Evolutionary conservation across 2,888 invertebrate genomes (phyloP).

Genomic region (Sinodicranocentrus sp.): DNA sequence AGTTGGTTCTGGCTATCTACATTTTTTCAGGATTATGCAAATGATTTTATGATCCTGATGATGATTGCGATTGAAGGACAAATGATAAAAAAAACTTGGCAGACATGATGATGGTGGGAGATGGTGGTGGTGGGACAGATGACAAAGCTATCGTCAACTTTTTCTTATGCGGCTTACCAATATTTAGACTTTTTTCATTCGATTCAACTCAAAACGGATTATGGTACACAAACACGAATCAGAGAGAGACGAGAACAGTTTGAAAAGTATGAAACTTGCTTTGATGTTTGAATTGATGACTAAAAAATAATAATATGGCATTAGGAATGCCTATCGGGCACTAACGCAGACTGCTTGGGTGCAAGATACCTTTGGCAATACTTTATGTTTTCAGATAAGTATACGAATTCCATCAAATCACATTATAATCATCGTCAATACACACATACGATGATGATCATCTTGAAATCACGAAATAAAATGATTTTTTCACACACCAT

Average conservation of each 20-base stretch:
- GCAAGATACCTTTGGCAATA: too few species aligned
- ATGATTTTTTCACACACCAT: slow-evolving; percentile 54
- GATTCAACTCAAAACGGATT: not conserved
- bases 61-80: slow-evolving; percentile 22
- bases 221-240: slow-evolving; percentile 25
- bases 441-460: slow-evolving; percentile 2
- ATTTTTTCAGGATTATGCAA: slow-evolving; percentile 19
- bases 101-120: slow-evolving; percentile 1
- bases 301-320: slow-evolving; percentile 3
- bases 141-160: slow-evolving; percentile 45
- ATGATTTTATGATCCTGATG: not conserved
- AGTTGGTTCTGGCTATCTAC: not conserved
- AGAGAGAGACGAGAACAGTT: not conserved
- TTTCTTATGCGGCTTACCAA: slow-evolving; percentile 28
- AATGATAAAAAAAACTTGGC: slow-evolving; percentile 2
- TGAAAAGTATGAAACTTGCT: not conserved
- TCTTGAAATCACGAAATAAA: slow-evolving; percentile 40
- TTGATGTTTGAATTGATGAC: not conserved
- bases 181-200: slow-evolving; percentile 50
- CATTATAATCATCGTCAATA: slow-evolving; percentile 20
- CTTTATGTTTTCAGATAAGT: not conserved
- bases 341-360: too few species aligned
- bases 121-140: slow-evolving; percentile 13
- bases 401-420: slow-evolving; percentile 19
- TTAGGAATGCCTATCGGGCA: not conserved